Conservation (phyloP, 2,797 vertebrate genomes). For the Lacerta bilineata region DNA sequence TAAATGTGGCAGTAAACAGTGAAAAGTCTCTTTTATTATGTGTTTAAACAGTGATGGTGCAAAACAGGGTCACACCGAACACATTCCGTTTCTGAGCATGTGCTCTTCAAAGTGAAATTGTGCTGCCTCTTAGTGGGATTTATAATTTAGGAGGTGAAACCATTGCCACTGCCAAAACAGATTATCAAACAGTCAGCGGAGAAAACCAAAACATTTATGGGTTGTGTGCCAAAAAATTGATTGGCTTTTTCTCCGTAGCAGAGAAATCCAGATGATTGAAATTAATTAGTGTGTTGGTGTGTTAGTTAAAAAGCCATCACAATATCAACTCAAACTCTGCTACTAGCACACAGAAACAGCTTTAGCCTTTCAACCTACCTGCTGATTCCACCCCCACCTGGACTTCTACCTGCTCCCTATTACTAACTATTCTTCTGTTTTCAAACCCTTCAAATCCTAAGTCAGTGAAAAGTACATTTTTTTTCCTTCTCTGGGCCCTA, state of each 20-base stretch:
- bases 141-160: background rate
- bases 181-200: background rate
- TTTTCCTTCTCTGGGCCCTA: background rate
- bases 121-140: background rate
- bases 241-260: background rate
- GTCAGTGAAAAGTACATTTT: background rate
- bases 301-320: background rate
- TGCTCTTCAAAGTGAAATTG: background rate
- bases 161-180: background rate
- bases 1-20: background rate
- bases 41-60: background rate
- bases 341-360: background rate
- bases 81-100: background rate
- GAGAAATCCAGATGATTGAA: constrained; percentile 6
- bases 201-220: background rate
- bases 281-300: background rate
- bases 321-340: background rate
- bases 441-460: background rate
- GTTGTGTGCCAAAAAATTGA: background rate
- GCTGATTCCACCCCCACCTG: background rate
- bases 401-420: background rate
- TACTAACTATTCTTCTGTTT: background rate
- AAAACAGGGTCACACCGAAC: too few species aligned
- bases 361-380: too few species aligned
- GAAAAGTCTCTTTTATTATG: background rate